A percentile compares a stretch with the other conserved stretches of the same genome.
Evolutionary conservation across 2,888 invertebrate species (phyloP).

Genomic region (Brachyptera risi): DNA sequence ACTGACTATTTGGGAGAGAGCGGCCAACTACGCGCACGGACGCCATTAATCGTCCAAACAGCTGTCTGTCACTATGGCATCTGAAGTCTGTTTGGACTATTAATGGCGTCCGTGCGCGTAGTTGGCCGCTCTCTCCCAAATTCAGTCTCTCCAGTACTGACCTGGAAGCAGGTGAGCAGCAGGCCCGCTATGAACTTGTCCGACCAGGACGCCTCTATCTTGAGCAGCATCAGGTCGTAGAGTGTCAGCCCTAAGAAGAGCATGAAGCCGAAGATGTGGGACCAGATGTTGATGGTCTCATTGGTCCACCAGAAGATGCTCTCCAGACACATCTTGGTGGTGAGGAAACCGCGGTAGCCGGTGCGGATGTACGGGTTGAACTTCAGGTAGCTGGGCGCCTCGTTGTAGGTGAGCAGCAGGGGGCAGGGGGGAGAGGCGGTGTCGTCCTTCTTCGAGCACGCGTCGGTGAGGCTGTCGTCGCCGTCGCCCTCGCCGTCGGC

Average conservation of each 20-base stretch:
- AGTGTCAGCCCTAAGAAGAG: conserved; percentile 78
- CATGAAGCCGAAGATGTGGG: conserved; percentile 83
- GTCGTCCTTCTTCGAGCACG: conserved; percentile 11
- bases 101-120: too few species aligned
- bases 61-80: too few species aligned
- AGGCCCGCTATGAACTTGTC: conserved; percentile 84
- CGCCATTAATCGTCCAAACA: too few species aligned
- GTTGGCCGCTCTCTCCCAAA: too few species aligned
- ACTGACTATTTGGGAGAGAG: too few species aligned
- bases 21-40: too few species aligned
- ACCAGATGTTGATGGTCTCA: conserved; percentile 97
- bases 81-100: too few species aligned
- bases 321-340: conserved; percentile 79
- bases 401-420: conserved; percentile 44
- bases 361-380: conserved; percentile 81
- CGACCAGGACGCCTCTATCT: conserved; percentile 68
- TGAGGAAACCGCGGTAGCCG: conserved; percentile 80
- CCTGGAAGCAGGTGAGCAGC: conserved; percentile 83
- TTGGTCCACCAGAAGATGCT: conserved; percentile 82
- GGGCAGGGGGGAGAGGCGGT: conserved; percentile 19
- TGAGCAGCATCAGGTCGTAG: conserved; percentile 75
- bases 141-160: too few species aligned
- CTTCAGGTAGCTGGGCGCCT: conserved; percentile 79
- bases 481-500: not conserved
- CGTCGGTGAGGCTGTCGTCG: not conserved